Evolutionary conservation across 1,140 invertebrate species (phyloP).

Genomic region (Pseudomyrmex concolor): DNA sequence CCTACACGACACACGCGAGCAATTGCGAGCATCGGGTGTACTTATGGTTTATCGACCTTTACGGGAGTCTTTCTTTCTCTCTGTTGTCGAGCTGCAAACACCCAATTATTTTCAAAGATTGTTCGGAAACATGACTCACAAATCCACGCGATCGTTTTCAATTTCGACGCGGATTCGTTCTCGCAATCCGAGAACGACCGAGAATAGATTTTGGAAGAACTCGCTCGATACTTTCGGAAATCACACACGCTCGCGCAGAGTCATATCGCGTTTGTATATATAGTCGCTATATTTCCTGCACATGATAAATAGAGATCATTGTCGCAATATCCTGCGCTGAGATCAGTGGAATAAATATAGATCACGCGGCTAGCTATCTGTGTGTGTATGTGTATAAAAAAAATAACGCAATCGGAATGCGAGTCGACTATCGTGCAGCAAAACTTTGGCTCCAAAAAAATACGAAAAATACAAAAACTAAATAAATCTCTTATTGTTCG

Average conservation of each 20-base stretch:
- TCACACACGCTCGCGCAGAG: neutral
- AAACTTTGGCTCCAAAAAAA: neutral
- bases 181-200: neutral
- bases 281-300: slow-evolving; percentile 32
- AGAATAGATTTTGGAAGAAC: slow-evolving; percentile 33
- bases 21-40: neutral
- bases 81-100: neutral
- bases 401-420: neutral
- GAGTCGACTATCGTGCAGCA: neutral
- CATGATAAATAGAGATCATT: slow-evolving; percentile 40
- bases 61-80: neutral
- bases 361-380: neutral
- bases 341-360: slow-evolving; percentile 47
- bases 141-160: neutral
- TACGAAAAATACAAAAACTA: neutral
- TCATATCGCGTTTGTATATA: neutral
- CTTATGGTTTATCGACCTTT: neutral
- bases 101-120: slow-evolving; percentile 28
- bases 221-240: slow-evolving; percentile 17
- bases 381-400: no score
- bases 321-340: slow-evolving; percentile 50
- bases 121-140: slow-evolving; percentile 28
- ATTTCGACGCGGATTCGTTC: slow-evolving; percentile 3
- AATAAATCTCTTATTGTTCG: neutral
- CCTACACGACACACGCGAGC: slow-evolving; percentile 28